A percentile compares a stretch with the other conserved stretches of the same genome.
These are phyloP conservation scores for Rhopalosiphum maidis DNA, from an alignment of 1,140 invertebrate species.

Conservation along the genomic window DNA sequence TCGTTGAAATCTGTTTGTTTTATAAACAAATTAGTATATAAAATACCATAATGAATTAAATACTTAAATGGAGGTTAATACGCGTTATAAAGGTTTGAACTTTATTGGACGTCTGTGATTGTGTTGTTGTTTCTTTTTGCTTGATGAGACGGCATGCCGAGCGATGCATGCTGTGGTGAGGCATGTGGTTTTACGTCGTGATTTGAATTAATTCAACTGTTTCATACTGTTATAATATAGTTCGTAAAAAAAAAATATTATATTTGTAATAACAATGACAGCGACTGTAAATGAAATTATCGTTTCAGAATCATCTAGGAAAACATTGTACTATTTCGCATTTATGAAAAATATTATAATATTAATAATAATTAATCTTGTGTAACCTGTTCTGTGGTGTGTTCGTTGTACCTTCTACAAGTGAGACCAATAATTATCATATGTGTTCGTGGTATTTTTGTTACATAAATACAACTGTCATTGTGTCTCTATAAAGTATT, in stretches of 20 bases:
- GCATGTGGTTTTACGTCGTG: neutral
- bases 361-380: slow-evolving; percentile 8
- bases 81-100: neutral
- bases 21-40: neutral
- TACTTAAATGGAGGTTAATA: neutral
- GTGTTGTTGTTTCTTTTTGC: neutral
- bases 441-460: neutral
- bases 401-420: neutral
- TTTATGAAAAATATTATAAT: neutral
- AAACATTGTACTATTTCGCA: neutral
- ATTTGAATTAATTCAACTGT: slow-evolving; percentile 18
- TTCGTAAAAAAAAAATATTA: neutral
- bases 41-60: neutral
- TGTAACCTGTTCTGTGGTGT: neutral
- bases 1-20: neutral
- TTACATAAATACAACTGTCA: neutral
- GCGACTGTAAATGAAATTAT: neutral
- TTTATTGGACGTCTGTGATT: neutral
- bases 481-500: neutral
- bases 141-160: neutral
- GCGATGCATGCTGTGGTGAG: neutral
- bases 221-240: neutral
- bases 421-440: neutral
- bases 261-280: neutral
- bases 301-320: neutral